These are phyloP conservation scores for Pipistrellus kuhlii DNA, from an alignment of 2,797 vertebrate genomes.

Conservation along the genomic window DNA sequence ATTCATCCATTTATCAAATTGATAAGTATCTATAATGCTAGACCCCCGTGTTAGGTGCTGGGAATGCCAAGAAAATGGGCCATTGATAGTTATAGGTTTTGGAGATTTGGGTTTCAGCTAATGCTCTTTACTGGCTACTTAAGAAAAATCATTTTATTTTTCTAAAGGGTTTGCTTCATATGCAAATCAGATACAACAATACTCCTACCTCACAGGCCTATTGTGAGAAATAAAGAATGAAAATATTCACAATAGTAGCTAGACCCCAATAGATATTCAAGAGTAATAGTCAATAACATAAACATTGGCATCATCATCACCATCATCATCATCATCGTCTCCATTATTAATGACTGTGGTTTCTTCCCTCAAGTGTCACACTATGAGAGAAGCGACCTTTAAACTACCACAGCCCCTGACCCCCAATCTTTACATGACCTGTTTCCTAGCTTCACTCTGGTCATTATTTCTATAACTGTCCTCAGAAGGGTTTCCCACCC, in stretches of 20 bases:
- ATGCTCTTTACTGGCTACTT: not conserved
- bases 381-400: not conserved
- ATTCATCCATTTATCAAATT: not conserved
- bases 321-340: not conserved
- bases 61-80: not conserved
- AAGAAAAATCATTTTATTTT: constrained; percentile 1
- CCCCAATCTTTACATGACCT: not conserved
- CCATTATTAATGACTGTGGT: too few species aligned
- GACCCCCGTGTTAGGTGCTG: not conserved
- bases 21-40: not conserved
- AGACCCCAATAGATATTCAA: not conserved
- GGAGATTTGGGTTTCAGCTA: not conserved
- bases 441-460: not conserved
- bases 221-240: not conserved
- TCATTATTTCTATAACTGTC: not conserved
- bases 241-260: not conserved
- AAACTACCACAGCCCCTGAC: not conserved
- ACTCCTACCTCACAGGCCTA: not conserved
- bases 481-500: not conserved
- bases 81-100: not conserved
- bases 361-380: not conserved
- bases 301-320: not conserved
- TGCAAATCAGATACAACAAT: not conserved
- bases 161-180: not conserved
- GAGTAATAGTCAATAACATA: not conserved